Conservation (phyloP, 2,797 vertebrate genomes). For the Rhinophrynus dorsalis region DNA sequence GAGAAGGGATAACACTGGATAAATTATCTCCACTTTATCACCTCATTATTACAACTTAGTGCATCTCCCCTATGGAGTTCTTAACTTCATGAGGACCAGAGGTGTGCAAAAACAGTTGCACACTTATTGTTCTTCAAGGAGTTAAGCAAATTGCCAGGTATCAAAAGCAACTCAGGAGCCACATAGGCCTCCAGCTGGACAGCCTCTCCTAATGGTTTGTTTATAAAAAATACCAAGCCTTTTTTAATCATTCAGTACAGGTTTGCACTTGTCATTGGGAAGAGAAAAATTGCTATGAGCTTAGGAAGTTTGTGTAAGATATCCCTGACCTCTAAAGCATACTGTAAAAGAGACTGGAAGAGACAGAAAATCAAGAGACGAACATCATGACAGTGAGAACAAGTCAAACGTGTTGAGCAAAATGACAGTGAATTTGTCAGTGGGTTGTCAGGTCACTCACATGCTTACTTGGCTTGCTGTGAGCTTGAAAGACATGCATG, state of each 20-base stretch:
- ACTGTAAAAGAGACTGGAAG: neutral
- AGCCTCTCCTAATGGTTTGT: neutral
- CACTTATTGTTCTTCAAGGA: no score
- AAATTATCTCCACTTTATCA: no score
- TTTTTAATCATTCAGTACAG: neutral
- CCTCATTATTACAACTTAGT: no score
- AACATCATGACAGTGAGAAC: neutral
- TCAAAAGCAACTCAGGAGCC: no score
- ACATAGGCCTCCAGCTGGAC: neutral
- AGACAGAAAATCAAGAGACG: neutral
- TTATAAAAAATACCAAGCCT: neutral
- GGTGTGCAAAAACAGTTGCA: no score
- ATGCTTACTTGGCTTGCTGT: conserved; percentile 27
- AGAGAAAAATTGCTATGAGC: conserved; percentile 8
- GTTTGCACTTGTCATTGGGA: conserved; percentile 4
- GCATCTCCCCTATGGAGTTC: no score
- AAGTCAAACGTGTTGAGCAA: neutral
- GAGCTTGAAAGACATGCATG: conserved; percentile 36
- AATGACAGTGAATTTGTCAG: conserved; percentile 36
- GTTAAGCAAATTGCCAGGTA: no score
- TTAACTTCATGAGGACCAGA: no score
- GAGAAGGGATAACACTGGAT: no score
- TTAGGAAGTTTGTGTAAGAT: conserved; percentile 32
- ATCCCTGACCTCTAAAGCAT: conserved; percentile 22
- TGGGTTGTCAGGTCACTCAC: conserved; percentile 17